Percentiles rank a stretch among this genome's conserved stretches.
Conservation (phyloP, 1,140 invertebrate species). For the Caligus rogercresseyi region DNA sequence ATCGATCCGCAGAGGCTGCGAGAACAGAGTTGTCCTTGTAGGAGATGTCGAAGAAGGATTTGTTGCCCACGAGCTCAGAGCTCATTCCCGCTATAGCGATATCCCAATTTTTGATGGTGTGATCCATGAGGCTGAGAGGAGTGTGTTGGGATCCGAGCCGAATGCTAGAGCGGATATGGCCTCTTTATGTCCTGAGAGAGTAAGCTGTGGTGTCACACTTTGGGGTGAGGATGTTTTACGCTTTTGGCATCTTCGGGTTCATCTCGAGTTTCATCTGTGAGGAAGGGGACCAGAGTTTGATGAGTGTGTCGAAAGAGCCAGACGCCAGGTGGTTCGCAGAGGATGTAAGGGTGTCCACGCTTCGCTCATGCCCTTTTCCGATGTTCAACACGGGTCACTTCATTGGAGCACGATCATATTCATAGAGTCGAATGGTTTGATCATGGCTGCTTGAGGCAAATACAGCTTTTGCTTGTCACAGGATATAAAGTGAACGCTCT, state of each 20-base stretch:
- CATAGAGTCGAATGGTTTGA: constrained; percentile 76
- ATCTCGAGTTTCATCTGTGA: constrained; percentile 15
- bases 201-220: constrained; percentile 48
- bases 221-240: constrained; percentile 16
- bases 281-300: constrained; percentile 36
- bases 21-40: constrained; percentile 55
- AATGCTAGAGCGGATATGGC: constrained; percentile 65
- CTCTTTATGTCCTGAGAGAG: constrained; percentile 79
- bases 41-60: constrained; percentile 71
- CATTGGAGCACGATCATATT: constrained; percentile 58
- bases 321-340: constrained; percentile 53
- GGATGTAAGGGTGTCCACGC: constrained; percentile 57
- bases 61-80: constrained; percentile 62
- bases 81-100: constrained; percentile 60
- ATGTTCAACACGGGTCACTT: constrained; percentile 57
- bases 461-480: not conserved
- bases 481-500: constrained; percentile 43
- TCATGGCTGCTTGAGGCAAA: constrained; percentile 50
- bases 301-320: constrained; percentile 64
- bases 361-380: constrained; percentile 70
- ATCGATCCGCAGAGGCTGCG: constrained; percentile 70
- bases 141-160: constrained; percentile 42
- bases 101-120: constrained; percentile 88
- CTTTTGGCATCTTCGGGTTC: constrained; percentile 20
- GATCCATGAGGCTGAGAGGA: constrained; percentile 79